Percentiles rank a stretch among this genome's conserved stretches.
These are phyloP conservation scores for Distichodus sexfasciatus DNA, from an alignment of 2,797 vertebrate genomes.

Conservation along the genomic window DNA sequence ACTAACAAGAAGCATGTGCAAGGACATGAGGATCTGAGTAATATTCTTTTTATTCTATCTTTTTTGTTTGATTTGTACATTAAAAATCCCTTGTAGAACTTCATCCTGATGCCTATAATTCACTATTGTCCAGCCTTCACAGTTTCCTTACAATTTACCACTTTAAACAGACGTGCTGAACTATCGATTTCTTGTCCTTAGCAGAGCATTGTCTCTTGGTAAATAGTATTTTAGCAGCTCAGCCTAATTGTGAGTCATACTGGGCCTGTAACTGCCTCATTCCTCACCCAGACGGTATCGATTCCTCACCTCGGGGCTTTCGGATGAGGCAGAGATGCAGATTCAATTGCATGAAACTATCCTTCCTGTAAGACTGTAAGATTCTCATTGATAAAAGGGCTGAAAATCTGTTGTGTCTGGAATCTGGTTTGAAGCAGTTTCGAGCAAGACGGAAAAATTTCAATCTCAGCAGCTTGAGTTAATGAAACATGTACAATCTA, in stretches of 20 bases:
- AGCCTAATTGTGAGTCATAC: slow-evolving; percentile 8
- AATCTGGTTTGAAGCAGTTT: neutral
- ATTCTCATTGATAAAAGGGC: slow-evolving; percentile 3
- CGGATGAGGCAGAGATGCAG: neutral
- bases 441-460: too few relatives aligned
- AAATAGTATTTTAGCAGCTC: neutral
- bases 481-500: too few relatives aligned
- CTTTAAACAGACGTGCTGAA: neutral
- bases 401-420: neutral
- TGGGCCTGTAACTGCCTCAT: neutral
- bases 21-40: too few relatives aligned
- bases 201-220: neutral
- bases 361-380: neutral
- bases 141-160: neutral
- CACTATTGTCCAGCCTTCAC: neutral
- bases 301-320: neutral
- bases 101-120: neutral
- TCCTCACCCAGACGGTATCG: slow-evolving; percentile 1
- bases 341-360: neutral
- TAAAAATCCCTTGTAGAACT: neutral
- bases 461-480: too few relatives aligned
- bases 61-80: neutral
- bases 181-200: neutral
- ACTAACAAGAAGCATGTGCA: too few relatives aligned
- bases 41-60: too few relatives aligned